Conservation (phyloP, 2,888 invertebrate genomes). For the Athalia cordata region DNA sequence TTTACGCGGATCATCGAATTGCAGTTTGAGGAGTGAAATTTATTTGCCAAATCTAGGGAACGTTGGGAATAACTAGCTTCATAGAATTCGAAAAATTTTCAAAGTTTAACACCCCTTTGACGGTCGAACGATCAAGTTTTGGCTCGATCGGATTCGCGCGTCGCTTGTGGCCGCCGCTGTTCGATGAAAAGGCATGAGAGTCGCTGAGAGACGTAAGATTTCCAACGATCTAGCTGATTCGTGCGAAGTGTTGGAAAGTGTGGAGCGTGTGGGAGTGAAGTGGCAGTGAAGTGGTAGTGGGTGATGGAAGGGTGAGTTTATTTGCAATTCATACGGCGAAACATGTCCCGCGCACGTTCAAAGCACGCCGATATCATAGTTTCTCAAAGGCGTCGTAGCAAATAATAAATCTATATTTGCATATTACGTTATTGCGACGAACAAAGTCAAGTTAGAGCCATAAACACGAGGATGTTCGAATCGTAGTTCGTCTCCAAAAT, state of each 20-base stretch:
- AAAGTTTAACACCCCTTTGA: background rate
- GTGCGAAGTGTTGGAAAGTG: conserved; percentile 48
- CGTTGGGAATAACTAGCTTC: too few species aligned
- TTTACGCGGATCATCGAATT: too few species aligned
- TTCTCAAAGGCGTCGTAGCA: conserved; percentile 61
- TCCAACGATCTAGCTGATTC: conserved; percentile 46
- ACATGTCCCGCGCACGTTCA: conserved; percentile 54
- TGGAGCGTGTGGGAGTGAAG: conserved; percentile 37
- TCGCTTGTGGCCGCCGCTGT: conserved; percentile 7
- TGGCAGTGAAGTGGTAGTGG: conserved; percentile 42
- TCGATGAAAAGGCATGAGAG: conserved; percentile 40
- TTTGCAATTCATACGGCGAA: conserved; percentile 62
- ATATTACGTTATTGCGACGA: conserved; percentile 33
- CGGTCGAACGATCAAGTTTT: background rate
- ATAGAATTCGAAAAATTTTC: too few species aligned
- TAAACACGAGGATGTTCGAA: background rate
- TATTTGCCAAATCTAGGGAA: too few species aligned
- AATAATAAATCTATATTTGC: conserved; percentile 42
- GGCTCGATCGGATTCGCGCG: background rate
- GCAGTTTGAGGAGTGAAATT: too few species aligned
- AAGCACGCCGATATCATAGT: conserved; percentile 61
- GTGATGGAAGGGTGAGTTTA: conserved; percentile 55
- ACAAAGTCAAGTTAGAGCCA: conserved; percentile 29
- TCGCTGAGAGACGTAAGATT: conserved; percentile 53
- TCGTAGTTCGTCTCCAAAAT: background rate